Percentiles rank a stretch among this genome's conserved stretches.
phyloP scores from a whole-genome alignment of 2,113 vertebrate genomes.

The Prolemur simus region DNA sequence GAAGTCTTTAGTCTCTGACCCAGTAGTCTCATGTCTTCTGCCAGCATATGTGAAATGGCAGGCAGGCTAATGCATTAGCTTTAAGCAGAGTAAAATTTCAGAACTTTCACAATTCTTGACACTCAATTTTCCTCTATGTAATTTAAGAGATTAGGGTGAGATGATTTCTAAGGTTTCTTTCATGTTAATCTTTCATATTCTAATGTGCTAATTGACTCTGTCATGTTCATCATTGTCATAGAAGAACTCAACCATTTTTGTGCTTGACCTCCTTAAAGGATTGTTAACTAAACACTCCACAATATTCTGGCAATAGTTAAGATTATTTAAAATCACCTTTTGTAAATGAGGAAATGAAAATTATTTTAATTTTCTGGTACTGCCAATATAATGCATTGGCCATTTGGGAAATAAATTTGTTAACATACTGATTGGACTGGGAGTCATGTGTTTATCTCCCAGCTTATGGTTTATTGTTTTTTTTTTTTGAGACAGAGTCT shows the following conservation, averaged over 20 bases:
- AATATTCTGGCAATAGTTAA: not conserved
- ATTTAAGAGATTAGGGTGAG: constrained; percentile 47
- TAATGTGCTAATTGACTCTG: constrained; percentile 22
- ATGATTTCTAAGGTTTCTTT: constrained; percentile 41
- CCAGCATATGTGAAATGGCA: not conserved
- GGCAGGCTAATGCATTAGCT: not conserved
- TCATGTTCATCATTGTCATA: constrained; percentile 45
- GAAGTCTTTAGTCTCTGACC: not conserved
- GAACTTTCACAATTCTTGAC: not conserved
- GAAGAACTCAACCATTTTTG: constrained; percentile 35
- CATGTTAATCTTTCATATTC: constrained; percentile 36
- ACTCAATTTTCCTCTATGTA: constrained; percentile 29
- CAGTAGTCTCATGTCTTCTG: not conserved
- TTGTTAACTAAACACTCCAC: constrained; percentile 35
- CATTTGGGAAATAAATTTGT: not conserved
- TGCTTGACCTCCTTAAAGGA: constrained; percentile 3
- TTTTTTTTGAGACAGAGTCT: not conserved
- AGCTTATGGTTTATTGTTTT: not conserved
- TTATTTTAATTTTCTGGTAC: constrained; percentile 24
- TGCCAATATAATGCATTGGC: not conserved
- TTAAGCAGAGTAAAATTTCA: not conserved
- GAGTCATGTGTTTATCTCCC: not conserved
- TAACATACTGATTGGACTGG: not conserved
- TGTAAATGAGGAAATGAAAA: not conserved
- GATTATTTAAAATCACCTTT: constrained; percentile 35